phyloP scores from a whole-genome alignment of 2,888 invertebrate genomes.

The Agonopterix subpropinquella region DNA sequence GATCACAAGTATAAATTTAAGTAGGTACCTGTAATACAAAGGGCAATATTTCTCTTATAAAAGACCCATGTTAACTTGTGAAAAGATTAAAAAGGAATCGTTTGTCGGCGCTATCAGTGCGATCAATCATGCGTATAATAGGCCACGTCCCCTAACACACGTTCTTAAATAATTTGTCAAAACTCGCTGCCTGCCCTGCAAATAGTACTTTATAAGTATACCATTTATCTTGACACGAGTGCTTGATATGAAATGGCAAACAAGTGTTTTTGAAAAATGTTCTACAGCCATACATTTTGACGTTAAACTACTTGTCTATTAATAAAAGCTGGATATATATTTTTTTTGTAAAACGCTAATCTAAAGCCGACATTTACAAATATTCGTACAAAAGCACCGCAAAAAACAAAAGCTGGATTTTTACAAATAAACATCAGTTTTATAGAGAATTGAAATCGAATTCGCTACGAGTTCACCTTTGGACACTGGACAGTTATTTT shows the following conservation, averaged over 20 bases:
- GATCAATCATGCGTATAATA: constrained; percentile 68
- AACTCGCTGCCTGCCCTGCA: constrained; percentile 46
- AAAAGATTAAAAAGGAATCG: constrained; percentile 50
- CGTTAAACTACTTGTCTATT: too few relatives aligned
- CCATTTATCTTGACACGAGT: constrained; percentile 44
- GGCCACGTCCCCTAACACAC: constrained; percentile 64
- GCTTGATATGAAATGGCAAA: constrained; percentile 17
- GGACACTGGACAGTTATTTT: constrained; percentile 16
- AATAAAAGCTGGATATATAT: too few relatives aligned
- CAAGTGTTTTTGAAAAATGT: neutral
- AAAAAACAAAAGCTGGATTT: too few relatives aligned
- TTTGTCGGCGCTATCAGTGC: constrained; percentile 55
- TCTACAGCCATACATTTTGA: too few relatives aligned
- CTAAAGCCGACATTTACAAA: neutral
- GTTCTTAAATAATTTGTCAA: constrained; percentile 75
- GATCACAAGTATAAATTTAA: neutral
- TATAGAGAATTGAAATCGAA: neutral
- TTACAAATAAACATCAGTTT: too few relatives aligned
- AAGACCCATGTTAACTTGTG: constrained; percentile 27
- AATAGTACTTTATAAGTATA: constrained; percentile 42
- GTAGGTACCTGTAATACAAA: constrained; percentile 1
- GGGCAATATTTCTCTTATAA: constrained; percentile 23
- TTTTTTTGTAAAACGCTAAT: too few relatives aligned
- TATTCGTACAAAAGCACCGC: too few relatives aligned
- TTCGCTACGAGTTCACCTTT: neutral